Percentiles rank a stretch among this genome's conserved stretches.
Conservation (phyloP, 2,797 vertebrate genomes). For the Setipinna tenuifilis region DNA sequence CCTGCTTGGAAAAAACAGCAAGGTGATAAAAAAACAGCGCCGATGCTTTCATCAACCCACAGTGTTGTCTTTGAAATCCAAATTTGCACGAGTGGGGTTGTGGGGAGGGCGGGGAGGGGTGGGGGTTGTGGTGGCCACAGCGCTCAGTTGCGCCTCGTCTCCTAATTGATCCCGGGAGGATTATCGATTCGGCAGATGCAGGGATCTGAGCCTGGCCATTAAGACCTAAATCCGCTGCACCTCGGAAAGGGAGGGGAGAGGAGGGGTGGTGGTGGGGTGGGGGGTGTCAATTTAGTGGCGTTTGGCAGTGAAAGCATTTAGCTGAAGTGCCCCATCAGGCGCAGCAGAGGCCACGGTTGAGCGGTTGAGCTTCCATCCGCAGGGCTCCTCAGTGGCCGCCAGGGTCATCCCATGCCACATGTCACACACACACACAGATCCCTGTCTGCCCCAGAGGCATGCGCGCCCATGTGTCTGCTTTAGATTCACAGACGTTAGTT, state of each 20-base stretch:
- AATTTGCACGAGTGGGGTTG: background rate
- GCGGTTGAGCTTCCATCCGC: background rate
- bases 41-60: background rate
- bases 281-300: background rate
- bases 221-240: background rate
- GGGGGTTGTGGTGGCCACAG: background rate
- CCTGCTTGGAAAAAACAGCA: background rate
- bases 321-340: background rate
- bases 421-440: background rate
- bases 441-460: background rate
- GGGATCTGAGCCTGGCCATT: background rate
- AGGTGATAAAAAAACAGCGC: background rate
- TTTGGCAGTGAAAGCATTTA: slow-evolving; percentile 12
- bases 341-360: background rate
- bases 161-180: slow-evolving; percentile 11
- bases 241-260: background rate
- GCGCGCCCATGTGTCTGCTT: background rate
- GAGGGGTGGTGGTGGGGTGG: too few species aligned
- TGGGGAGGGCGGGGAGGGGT: background rate
- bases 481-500: background rate
- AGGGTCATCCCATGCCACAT: background rate
- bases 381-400: background rate
- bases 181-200: slow-evolving; percentile 11
- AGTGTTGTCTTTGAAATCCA: slow-evolving; percentile 16
- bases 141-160: background rate